phyloP scores from a whole-genome alignment of 1,140 invertebrate genomes.

The Zaprionus taronus region DNA sequence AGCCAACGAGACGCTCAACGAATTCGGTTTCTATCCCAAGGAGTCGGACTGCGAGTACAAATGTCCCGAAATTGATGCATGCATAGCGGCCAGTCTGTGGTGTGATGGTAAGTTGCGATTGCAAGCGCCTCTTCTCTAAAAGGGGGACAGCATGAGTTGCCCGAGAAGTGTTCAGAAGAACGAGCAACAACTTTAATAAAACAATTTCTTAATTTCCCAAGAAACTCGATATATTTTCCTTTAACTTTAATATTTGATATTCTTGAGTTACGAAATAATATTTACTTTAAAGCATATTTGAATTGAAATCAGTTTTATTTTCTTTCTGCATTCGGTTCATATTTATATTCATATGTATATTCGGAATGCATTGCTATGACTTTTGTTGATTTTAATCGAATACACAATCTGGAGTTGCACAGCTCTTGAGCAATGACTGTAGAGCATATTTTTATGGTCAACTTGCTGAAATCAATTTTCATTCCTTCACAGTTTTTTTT shows the following conservation, averaged over 20 bases:
- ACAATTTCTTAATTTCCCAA: not conserved
- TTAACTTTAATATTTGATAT: not conserved
- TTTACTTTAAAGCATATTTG: not conserved
- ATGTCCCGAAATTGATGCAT: constrained; percentile 95
- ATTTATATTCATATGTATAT: not conserved
- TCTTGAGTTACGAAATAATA: not conserved
- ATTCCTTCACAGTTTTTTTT: not conserved
- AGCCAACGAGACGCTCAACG: constrained; percentile 86
- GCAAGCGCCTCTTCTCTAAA: not conserved
- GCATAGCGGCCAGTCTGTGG: constrained; percentile 93
- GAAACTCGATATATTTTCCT: not conserved
- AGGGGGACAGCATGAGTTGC: constrained; percentile 13
- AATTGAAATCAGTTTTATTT: not conserved
- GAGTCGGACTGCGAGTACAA: constrained; percentile 88
- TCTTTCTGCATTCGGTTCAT: not conserved
- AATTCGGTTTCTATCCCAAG: constrained; percentile 82
- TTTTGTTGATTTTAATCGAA: constrained; percentile 5
- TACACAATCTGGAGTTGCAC: not conserved
- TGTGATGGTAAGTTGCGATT: constrained; percentile 89
- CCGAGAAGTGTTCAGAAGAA: not conserved
- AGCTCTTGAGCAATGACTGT: not conserved
- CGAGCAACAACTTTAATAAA: not conserved
- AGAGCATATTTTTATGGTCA: not conserved
- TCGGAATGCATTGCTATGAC: not conserved
- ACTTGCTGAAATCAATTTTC: not conserved